Conservation (phyloP, 2,797 vertebrate genomes). For the Acrossocheilus fasciatus region DNA sequence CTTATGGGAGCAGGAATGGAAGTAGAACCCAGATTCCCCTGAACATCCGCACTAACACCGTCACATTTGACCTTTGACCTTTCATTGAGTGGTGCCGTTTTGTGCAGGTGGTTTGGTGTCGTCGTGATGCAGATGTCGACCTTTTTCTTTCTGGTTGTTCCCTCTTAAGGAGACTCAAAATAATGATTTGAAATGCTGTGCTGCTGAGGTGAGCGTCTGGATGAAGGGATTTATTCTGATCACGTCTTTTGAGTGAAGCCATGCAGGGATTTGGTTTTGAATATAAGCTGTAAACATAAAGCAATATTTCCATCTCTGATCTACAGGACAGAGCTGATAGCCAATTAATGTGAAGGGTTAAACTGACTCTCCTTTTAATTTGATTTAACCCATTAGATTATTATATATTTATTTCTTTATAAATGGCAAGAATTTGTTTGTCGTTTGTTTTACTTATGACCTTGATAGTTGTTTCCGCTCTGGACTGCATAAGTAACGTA, state of each 20-base stretch:
- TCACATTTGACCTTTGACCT: slow-evolving; percentile 47
- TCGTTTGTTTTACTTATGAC: neutral
- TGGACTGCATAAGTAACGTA: slow-evolving; percentile 33
- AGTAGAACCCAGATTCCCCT: neutral
- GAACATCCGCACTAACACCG: neutral
- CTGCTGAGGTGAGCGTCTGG: neutral
- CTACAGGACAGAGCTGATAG: slow-evolving; percentile 27
- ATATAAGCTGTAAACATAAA: slow-evolving; percentile 10
- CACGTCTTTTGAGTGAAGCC: neutral
- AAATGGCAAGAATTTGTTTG: slow-evolving; percentile 5
- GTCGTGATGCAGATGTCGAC: slow-evolving; percentile 65
- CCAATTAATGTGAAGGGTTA: neutral
- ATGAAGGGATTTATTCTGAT: neutral
- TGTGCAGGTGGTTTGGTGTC: slow-evolving; percentile 78
- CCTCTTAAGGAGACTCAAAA: slow-evolving; percentile 45
- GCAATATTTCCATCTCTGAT: slow-evolving; percentile 43
- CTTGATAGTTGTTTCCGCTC: slow-evolving; percentile 18
- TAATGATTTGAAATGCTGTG: neutral
- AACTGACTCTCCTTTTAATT: neutral
- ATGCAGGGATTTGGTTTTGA: neutral
- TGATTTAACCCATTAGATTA: neutral
- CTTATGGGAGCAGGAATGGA: slow-evolving; percentile 11
- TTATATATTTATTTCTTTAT: neutral
- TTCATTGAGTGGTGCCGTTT: slow-evolving; percentile 70
- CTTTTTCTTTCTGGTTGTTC: slow-evolving; percentile 30